A percentile compares a stretch with the other conserved stretches of the same genome.
phyloP scores from a whole-genome alignment of 2,888 invertebrate species.

The Metellina segmentata region DNA sequence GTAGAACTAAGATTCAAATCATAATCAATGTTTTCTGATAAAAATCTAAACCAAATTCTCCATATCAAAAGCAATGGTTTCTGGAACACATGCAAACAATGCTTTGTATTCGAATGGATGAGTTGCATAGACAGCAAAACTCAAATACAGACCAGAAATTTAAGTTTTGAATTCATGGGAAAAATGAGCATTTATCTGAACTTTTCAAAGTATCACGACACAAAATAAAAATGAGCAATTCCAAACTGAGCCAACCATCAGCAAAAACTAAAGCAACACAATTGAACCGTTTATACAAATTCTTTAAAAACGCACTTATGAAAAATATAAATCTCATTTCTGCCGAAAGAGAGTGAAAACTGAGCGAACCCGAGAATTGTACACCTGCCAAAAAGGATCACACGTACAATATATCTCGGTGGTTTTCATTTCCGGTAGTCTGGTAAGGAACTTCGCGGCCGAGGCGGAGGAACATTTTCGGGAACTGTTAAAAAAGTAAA shows the following conservation, averaged over 20 bases:
- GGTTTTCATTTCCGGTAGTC: conserved; percentile 49
- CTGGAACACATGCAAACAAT: no score
- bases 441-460: conserved; percentile 29
- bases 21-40: no score
- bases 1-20: no score
- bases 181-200: no score
- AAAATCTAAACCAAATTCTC: no score
- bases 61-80: no score
- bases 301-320: not conserved
- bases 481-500: conserved; percentile 25
- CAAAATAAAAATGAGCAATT: no score
- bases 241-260: not conserved
- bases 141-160: no score
- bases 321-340: conserved; percentile 19
- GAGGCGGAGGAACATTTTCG: conserved; percentile 14
- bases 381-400: conserved; percentile 45
- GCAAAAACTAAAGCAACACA: not conserved
- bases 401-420: conserved; percentile 47
- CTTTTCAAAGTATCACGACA: no score
- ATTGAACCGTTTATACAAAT: not conserved
- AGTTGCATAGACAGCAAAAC: no score
- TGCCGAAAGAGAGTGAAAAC: not conserved
- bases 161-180: no score
- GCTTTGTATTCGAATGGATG: no score
- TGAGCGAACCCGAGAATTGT: conserved; percentile 12